Evolutionary conservation across 2,888 invertebrate species (phyloP).

Genomic region (Nesidiocoris tenuis): DNA sequence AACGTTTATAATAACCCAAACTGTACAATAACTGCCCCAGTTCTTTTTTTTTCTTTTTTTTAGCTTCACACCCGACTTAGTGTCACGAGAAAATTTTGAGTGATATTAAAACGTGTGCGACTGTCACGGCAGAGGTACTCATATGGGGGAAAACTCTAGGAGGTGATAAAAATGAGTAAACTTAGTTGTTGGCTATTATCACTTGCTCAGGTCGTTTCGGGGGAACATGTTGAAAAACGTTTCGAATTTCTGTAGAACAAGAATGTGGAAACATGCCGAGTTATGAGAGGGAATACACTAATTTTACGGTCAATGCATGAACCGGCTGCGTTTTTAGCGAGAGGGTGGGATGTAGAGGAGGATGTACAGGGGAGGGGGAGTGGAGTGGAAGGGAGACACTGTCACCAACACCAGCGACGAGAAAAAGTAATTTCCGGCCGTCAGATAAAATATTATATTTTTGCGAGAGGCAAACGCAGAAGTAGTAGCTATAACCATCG

Average conservation of each 20-base stretch:
- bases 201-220: background rate
- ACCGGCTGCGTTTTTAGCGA: background rate
- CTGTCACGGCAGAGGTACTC: no score
- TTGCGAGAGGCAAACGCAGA: background rate
- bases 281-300: background rate
- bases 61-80: no score
- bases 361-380: background rate
- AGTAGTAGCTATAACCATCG: background rate
- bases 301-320: background rate
- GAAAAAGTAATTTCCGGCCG: constrained; percentile 31
- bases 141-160: no score
- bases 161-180: background rate
- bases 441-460: constrained; percentile 24
- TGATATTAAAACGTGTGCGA: no score
- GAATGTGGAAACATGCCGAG: background rate
- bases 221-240: background rate
- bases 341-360: background rate
- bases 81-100: no score
- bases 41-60: no score
- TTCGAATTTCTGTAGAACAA: background rate
- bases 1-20: no score
- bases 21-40: no score
- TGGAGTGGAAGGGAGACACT: background rate
- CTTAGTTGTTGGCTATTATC: background rate
- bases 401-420: background rate